Conservation (phyloP, 2,797 vertebrate genomes). For the Sebastes minor region DNA sequence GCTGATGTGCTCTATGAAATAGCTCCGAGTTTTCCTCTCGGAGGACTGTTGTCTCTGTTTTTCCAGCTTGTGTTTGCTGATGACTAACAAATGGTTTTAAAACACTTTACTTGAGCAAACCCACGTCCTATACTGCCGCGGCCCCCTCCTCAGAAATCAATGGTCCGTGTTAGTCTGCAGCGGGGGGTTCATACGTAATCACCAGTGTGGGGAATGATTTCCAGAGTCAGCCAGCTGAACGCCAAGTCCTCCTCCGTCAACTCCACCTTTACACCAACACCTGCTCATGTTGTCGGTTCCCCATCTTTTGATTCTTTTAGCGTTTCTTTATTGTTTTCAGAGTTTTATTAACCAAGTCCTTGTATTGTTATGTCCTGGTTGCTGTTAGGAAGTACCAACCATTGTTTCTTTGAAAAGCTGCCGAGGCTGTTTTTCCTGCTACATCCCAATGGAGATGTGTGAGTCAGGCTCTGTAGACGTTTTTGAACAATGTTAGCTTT, state of each 20-base stretch:
- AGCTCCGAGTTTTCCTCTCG: constrained; percentile 36
- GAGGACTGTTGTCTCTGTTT: constrained; percentile 4
- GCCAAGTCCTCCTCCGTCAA: neutral
- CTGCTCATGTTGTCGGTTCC: neutral
- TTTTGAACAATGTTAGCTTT: neutral
- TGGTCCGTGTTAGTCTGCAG: constrained; percentile 50
- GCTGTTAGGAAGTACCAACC: constrained; percentile 1
- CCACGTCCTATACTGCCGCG: neutral
- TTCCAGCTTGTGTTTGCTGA: constrained; percentile 40
- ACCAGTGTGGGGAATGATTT: constrained; percentile 21
- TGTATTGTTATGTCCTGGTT: neutral
- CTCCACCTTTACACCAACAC: constrained; percentile 8
- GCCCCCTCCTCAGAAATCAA: constrained; percentile 33
- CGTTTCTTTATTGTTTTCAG: neutral
- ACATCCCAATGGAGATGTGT: neutral
- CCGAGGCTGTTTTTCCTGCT: constrained; percentile 31
- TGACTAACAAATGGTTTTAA: constrained; percentile 64
- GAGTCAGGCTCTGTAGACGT: neutral
- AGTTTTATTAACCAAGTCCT: neutral
- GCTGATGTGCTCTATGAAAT: constrained; percentile 49
- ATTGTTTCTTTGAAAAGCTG: constrained; percentile 41
- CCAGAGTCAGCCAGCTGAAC: constrained; percentile 26
- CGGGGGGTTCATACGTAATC: constrained; percentile 22
- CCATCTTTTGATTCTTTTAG: neutral
- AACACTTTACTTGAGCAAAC: constrained; percentile 55